Percentiles rank a stretch among this genome's conserved stretches.
These are phyloP conservation scores for Formica exsecta DNA, from an alignment of 1,140 invertebrate genomes.

Conservation along the genomic window DNA sequence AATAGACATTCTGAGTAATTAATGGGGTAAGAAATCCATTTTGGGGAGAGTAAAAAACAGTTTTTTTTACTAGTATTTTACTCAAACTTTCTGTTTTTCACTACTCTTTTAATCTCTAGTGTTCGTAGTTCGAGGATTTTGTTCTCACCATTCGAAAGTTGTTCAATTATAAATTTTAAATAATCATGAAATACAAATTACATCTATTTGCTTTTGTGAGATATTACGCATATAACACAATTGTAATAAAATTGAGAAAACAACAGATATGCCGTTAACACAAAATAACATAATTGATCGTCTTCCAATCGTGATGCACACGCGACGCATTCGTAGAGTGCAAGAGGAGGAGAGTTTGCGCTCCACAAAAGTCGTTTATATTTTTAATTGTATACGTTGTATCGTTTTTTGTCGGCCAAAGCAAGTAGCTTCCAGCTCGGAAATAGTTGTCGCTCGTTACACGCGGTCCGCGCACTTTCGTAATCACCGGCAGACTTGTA, in stretches of 20 bases:
- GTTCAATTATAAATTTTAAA: background rate
- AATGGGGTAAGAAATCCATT: too few relatives aligned
- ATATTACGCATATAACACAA: background rate
- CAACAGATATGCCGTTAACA: background rate
- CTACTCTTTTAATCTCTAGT: background rate
- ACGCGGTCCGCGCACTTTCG: background rate
- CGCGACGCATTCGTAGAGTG: too few relatives aligned
- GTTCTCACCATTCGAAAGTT: too few relatives aligned
- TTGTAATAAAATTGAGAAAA: background rate
- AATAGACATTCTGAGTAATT: too few relatives aligned
- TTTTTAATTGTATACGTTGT: constrained; percentile 54
- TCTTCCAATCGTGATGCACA: background rate
- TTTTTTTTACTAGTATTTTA: too few relatives aligned
- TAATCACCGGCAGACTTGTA: constrained; percentile 49
- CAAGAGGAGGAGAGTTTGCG: background rate
- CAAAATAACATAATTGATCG: background rate
- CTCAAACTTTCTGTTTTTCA: too few relatives aligned
- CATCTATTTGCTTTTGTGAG: background rate
- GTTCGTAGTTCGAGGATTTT: constrained; percentile 22
- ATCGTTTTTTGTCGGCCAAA: constrained; percentile 10
- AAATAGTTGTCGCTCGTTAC: constrained; percentile 46
- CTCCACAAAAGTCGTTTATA: constrained; percentile 40
- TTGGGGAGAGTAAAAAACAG: too few relatives aligned
- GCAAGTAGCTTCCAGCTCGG: background rate
- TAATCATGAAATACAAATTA: background rate